phyloP scores from a whole-genome alignment of 2,113 vertebrate genomes.

The Tachycineta bicolor region DNA sequence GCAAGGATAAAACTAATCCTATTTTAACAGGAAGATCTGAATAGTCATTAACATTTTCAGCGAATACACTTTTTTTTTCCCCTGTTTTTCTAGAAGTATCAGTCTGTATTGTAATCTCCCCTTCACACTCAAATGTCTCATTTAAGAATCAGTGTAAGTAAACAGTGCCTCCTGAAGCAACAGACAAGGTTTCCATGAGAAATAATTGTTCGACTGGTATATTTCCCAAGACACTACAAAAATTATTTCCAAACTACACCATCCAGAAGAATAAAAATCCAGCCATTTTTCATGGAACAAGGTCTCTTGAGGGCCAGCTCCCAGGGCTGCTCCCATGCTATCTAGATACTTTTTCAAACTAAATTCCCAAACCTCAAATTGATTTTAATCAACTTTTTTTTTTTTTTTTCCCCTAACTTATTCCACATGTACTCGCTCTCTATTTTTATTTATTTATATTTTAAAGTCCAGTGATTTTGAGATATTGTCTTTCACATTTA shows the following conservation, averaged over 20 bases:
- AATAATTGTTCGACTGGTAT: neutral
- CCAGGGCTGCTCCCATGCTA: neutral
- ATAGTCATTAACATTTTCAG: neutral
- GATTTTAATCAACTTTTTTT: conserved; percentile 40
- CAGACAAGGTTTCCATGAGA: neutral
- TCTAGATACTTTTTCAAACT: neutral
- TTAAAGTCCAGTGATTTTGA: conserved; percentile 20
- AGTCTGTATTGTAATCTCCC: neutral
- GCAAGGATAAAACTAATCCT: neutral
- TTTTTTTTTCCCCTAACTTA: neutral
- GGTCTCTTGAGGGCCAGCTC: neutral
- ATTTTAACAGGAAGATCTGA: neutral
- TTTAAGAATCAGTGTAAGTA: neutral
- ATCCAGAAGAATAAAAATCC: neutral
- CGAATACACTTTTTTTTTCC: neutral
- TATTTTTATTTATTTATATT: conserved; percentile 57
- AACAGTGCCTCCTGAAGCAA: conserved; percentile 13
- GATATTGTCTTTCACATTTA: conserved; percentile 27
- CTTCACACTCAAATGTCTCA: neutral
- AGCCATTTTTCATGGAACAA: conserved; percentile 16
- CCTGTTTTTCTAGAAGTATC: neutral
- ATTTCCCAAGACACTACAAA: conserved; percentile 22
- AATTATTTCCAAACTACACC: conserved; percentile 28
- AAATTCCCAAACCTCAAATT: conserved; percentile 19
- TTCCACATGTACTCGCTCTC: neutral